phyloP scores from a whole-genome alignment of 2,113 vertebrate genomes.

The Acanthisitta chloris region DNA sequence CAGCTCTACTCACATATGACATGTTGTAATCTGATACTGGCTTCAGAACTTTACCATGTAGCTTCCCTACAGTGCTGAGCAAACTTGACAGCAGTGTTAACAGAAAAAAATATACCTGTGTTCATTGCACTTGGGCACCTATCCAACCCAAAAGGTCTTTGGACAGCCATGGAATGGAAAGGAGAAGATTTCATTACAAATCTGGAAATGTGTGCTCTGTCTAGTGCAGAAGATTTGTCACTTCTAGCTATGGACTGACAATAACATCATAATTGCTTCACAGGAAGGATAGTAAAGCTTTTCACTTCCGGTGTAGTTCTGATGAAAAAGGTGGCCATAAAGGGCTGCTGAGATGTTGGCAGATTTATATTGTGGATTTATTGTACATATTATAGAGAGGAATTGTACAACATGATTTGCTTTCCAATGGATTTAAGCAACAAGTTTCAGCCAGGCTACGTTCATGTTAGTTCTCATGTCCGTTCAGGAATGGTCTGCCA shows the following conservation, averaged over 20 bases:
- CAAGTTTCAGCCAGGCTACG: not conserved
- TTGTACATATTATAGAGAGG: not conserved
- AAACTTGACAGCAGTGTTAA: not conserved
- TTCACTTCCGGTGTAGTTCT: not conserved
- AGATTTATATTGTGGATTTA: not conserved
- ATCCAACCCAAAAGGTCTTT: not conserved
- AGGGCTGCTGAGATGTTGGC: not conserved
- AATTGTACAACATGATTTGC: not conserved
- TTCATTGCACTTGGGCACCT: not conserved
- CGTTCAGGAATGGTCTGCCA: not conserved
- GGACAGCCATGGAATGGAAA: not conserved
- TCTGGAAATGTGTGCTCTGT: not conserved
- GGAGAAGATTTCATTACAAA: not conserved
- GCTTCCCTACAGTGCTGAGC: not conserved
- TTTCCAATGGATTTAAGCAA: not conserved
- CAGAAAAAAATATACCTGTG: too few species aligned
- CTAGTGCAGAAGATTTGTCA: not conserved
- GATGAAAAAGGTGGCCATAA: not conserved
- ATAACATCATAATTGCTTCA: not conserved
- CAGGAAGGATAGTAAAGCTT: not conserved
- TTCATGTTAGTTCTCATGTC: not conserved
- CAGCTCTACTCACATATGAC: not conserved
- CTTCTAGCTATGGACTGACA: not conserved
- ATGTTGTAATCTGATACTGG: not conserved
- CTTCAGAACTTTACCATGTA: not conserved